Evolutionary conservation across 2,888 invertebrate genomes (phyloP).

Genomic region (Phaonia tiefii): DNA sequence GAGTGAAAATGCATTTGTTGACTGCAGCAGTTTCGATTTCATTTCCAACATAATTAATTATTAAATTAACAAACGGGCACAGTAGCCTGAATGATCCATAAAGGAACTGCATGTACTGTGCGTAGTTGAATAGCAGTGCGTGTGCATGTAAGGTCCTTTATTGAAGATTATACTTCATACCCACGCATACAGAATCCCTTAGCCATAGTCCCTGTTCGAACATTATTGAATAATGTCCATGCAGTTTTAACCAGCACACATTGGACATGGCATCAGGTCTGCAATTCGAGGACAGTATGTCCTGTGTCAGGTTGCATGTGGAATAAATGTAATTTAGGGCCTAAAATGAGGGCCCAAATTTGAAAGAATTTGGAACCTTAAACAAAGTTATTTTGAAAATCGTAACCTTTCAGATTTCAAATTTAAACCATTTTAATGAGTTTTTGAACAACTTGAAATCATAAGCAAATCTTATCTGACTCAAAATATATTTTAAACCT

Average conservation of each 20-base stretch:
- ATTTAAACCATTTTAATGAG: no score
- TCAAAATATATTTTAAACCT: no score
- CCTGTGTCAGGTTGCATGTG: background rate
- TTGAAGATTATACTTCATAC: background rate
- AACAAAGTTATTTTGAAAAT: no score
- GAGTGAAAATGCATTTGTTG: slow-evolving; percentile 35
- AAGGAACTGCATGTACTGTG: background rate
- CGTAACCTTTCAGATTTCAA: no score
- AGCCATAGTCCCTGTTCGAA: slow-evolving; percentile 5
- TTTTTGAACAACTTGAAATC: no score
- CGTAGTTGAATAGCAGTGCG: background rate
- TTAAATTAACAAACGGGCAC: slow-evolving; percentile 25
- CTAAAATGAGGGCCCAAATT: no score
- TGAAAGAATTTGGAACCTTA: no score
- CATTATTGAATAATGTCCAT: slow-evolving; percentile 23
- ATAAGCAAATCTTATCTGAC: no score
- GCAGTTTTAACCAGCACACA: background rate
- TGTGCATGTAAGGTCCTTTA: background rate
- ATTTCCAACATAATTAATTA: slow-evolving; percentile 35
- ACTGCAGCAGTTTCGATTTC: slow-evolving; percentile 36
- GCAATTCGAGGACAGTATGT: background rate
- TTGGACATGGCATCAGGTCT: background rate
- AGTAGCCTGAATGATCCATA: background rate
- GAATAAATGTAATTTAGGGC: no score
- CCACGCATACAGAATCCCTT: background rate